phyloP scores from a whole-genome alignment of 2,888 invertebrate species.

The Caenorhabditis sp. region DNA sequence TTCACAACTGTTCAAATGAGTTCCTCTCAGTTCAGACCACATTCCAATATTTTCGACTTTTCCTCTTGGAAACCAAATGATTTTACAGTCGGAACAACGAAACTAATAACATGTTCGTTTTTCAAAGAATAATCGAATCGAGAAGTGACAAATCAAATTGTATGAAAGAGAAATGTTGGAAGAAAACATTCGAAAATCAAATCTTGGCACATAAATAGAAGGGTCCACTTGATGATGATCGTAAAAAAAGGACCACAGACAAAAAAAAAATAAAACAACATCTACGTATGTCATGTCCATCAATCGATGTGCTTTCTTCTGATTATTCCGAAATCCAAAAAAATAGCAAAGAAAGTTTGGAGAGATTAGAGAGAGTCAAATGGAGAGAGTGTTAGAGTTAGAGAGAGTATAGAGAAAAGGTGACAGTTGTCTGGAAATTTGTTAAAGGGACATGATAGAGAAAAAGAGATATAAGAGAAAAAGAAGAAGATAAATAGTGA shows the following conservation, averaged over 20 bases:
- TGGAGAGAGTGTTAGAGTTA: background rate
- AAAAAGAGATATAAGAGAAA: background rate
- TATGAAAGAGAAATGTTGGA: no score
- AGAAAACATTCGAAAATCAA: no score
- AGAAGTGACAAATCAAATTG: no score
- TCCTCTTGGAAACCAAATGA: no score
- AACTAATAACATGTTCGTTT: no score
- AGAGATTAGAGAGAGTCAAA: background rate
- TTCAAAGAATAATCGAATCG: no score
- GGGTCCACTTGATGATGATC: background rate
- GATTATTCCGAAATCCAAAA: background rate
- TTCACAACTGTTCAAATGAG: no score
- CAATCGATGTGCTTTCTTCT: background rate
- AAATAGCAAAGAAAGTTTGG: background rate
- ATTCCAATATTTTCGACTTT: no score
- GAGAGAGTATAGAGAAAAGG: background rate
- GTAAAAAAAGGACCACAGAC: background rate
- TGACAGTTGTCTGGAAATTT: background rate
- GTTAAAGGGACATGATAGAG: background rate
- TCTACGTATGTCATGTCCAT: background rate
- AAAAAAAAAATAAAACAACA: background rate
- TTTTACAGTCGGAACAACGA: no score
- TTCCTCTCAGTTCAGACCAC: no score
- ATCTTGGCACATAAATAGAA: background rate
- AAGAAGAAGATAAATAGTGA: background rate